Percentiles rank a stretch among this genome's conserved stretches.
These are phyloP conservation scores for Eleginops maclovinus DNA, from an alignment of 2,113 vertebrate species.

Conservation along the genomic window DNA sequence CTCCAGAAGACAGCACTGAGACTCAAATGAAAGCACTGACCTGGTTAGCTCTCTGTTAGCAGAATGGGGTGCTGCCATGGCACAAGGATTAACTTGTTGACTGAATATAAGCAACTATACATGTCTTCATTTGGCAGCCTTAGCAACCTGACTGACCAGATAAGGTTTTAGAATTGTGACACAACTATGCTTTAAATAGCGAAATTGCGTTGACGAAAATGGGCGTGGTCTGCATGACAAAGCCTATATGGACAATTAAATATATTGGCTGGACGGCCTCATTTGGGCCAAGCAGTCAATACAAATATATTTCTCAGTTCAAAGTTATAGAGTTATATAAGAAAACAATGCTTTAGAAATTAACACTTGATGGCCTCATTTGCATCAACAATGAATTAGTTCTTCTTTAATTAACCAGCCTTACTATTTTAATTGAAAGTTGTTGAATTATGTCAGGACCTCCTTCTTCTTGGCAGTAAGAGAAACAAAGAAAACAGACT, in stretches of 20 bases:
- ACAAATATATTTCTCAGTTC: not conserved
- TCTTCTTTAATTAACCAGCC: not conserved
- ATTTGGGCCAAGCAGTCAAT: not conserved
- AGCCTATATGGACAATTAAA: not conserved
- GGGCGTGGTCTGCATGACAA: not conserved
- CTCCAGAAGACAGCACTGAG: constrained; percentile 52
- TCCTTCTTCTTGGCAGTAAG: not conserved
- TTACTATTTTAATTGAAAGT: constrained; percentile 6
- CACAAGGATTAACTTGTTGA: constrained; percentile 61
- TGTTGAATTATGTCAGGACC: not conserved
- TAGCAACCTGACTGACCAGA: not conserved
- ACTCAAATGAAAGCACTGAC: constrained; percentile 73
- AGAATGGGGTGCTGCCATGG: constrained; percentile 36
- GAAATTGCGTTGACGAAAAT: not conserved
- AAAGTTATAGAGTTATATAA: not conserved
- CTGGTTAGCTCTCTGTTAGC: constrained; percentile 70
- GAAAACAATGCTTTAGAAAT: not conserved
- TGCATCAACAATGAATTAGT: not conserved
- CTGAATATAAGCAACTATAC: constrained; percentile 22
- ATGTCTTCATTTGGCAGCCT: not conserved
- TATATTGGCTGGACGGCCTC: not conserved
- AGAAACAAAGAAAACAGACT: not conserved
- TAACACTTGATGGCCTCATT: not conserved
- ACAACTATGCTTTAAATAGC: not conserved
- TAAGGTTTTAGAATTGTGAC: not conserved